A percentile compares a stretch with the other conserved stretches of the same genome.
phyloP scores from a whole-genome alignment of 2,797 vertebrate species.

The Heterohyrax brucei region DNA sequence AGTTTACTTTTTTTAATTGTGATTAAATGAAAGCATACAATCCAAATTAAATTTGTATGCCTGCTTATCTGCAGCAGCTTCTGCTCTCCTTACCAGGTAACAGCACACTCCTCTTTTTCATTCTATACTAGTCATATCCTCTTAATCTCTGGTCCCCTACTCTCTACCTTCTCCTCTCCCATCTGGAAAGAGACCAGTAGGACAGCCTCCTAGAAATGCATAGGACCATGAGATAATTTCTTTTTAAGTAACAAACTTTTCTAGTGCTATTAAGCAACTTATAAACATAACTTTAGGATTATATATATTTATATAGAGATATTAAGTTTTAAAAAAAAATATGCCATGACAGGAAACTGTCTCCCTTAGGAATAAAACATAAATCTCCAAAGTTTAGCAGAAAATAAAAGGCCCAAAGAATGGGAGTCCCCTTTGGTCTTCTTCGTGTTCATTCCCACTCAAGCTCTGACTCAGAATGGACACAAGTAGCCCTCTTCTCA shows the following conservation, averaged over 20 bases:
- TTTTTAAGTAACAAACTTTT: constrained; percentile 52
- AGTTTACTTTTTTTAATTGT: too few species aligned
- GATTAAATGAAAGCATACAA: too few species aligned
- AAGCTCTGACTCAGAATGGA: constrained; percentile 1
- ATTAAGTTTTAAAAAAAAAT: constrained; percentile 33
- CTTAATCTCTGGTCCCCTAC: too few species aligned
- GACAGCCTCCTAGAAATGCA: too few species aligned
- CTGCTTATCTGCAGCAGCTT: too few species aligned
- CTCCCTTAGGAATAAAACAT: constrained; percentile 53
- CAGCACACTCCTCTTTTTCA: too few species aligned
- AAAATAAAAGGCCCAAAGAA: constrained; percentile 41
- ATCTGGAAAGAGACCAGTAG: too few species aligned
- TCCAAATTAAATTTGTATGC: too few species aligned
- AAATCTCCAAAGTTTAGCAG: constrained; percentile 64
- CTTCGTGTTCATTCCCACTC: background rate
- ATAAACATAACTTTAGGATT: constrained; percentile 61
- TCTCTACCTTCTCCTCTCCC: too few species aligned
- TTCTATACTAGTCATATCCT: too few species aligned
- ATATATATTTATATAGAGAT: background rate
- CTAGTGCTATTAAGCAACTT: constrained; percentile 11
- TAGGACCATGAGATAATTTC: too few species aligned
- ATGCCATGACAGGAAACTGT: background rate
- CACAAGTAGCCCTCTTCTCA: background rate
- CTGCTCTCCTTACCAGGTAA: too few species aligned
- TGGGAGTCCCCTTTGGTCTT: background rate